phyloP scores from a whole-genome alignment of 2,797 vertebrate genomes.

The Rhinichthys osculus region DNA sequence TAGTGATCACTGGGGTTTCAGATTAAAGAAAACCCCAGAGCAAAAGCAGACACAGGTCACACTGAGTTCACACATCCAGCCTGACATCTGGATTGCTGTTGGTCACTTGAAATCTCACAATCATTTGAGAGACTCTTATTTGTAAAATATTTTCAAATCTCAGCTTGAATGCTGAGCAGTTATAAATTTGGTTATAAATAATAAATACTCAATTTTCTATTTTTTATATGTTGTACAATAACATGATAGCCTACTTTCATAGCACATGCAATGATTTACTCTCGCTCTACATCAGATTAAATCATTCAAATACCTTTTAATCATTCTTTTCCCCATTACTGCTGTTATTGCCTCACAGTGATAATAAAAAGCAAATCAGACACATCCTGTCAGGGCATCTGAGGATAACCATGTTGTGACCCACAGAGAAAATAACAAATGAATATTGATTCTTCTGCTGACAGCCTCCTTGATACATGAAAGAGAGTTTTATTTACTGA shows the following conservation, averaged over 20 bases:
- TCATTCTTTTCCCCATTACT: background rate
- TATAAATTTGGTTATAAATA: background rate
- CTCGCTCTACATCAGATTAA: slow-evolving; percentile 1
- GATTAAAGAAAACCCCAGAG: slow-evolving; percentile 20
- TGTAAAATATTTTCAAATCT: background rate
- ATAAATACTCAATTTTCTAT: background rate
- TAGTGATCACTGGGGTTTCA: slow-evolving; percentile 35
- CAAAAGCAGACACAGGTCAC: slow-evolving; percentile 33
- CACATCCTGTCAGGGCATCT: slow-evolving; percentile 45
- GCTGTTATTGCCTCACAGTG: background rate
- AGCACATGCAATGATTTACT: background rate
- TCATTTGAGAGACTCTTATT: background rate
- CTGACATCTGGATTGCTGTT: slow-evolving; percentile 24
- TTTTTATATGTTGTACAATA: background rate
- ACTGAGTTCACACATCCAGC: slow-evolving; percentile 26
- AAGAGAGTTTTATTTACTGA: background rate
- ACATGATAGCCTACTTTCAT: background rate
- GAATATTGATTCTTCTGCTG: slow-evolving; percentile 52
- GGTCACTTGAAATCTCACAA: slow-evolving; percentile 14
- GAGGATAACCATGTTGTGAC: slow-evolving; percentile 44
- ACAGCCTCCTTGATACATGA: background rate
- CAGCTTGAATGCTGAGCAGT: background rate
- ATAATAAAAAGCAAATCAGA: slow-evolving; percentile 47
- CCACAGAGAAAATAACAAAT: slow-evolving; percentile 51
- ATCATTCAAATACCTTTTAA: slow-evolving; percentile 16